Evolutionary conservation across 2,797 vertebrate species (phyloP).

Genomic region (Bovichtus variegatus): DNA sequence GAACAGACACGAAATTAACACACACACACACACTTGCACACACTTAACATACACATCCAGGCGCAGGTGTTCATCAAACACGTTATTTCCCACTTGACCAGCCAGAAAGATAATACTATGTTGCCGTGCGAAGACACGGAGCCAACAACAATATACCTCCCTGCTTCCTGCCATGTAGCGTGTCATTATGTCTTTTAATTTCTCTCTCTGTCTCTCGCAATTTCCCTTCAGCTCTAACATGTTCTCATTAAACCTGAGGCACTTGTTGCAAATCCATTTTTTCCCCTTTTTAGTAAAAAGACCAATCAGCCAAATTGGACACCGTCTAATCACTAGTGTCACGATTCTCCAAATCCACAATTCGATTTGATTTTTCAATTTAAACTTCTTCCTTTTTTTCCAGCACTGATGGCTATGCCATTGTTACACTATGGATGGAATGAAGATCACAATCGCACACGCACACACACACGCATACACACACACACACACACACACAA

Average conservation of each 20-base stretch:
- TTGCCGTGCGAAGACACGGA: conserved; percentile 51
- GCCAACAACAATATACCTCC: conserved; percentile 49
- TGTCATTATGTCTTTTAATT: conserved; percentile 48
- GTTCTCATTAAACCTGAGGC: conserved; percentile 15
- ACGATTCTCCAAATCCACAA: too few species aligned
- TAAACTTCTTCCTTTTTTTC: too few species aligned
- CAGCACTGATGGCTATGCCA: too few species aligned
- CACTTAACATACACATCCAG: conserved; percentile 28
- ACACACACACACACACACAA: conserved; percentile 39
- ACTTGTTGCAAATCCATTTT: conserved; percentile 17
- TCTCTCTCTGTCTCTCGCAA: background rate
- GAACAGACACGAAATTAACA: conserved; percentile 31
- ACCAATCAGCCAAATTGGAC: conserved; percentile 4
- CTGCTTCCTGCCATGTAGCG: conserved; percentile 35
- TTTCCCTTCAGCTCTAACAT: background rate
- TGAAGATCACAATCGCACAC: conserved; percentile 43
- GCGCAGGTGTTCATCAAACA: conserved; percentile 72
- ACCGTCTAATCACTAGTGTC: conserved; percentile 10
- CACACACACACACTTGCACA: conserved; percentile 31
- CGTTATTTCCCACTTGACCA: conserved; percentile 78
- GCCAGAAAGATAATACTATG: conserved; percentile 71
- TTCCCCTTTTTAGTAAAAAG: background rate
- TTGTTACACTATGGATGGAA: background rate
- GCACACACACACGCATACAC: conserved; percentile 42
- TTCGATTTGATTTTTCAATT: too few species aligned